These are phyloP conservation scores for Mesorhabditis belari DNA, from an alignment of 2,888 invertebrate species.

Conservation along the genomic window DNA sequence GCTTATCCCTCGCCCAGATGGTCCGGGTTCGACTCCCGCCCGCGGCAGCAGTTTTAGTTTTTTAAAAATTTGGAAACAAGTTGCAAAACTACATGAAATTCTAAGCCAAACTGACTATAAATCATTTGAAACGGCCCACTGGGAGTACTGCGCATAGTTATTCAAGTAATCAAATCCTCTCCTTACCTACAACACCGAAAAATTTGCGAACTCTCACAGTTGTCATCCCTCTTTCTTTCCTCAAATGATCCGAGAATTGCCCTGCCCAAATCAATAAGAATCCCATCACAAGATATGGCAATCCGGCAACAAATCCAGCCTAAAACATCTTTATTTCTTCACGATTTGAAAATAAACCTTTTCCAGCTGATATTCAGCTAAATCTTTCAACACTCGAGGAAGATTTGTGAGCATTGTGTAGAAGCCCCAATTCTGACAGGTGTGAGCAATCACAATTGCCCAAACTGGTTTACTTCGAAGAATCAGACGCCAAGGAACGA, in stretches of 20 bases:
- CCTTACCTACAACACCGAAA: conserved; percentile 69
- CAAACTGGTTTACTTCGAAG: conserved; percentile 55
- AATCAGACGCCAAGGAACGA: conserved; percentile 55
- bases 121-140: too few relatives aligned
- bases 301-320: conserved; percentile 75
- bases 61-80: too few relatives aligned
- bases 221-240: conserved; percentile 54
- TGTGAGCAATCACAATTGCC: conserved; percentile 57
- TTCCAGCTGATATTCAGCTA: conserved; percentile 45
- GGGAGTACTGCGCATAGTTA: too few relatives aligned
- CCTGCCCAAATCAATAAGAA: conserved; percentile 73
- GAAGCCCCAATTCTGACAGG: conserved; percentile 58
- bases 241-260: conserved; percentile 73
- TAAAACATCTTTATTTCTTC: conserved; percentile 59
- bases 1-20: too few relatives aligned
- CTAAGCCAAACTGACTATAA: too few relatives aligned
- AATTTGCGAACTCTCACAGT: conserved; percentile 66
- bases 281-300: conserved; percentile 83
- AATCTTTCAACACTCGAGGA: conserved; percentile 55
- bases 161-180: too few relatives aligned
- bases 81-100: too few relatives aligned
- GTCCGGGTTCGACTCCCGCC: neutral
- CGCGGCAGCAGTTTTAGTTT: too few relatives aligned
- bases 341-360: conserved; percentile 14
- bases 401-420: conserved; percentile 58